Evolutionary conservation across 2,113 vertebrate genomes (phyloP).

Genomic region (Solea solea): DNA sequence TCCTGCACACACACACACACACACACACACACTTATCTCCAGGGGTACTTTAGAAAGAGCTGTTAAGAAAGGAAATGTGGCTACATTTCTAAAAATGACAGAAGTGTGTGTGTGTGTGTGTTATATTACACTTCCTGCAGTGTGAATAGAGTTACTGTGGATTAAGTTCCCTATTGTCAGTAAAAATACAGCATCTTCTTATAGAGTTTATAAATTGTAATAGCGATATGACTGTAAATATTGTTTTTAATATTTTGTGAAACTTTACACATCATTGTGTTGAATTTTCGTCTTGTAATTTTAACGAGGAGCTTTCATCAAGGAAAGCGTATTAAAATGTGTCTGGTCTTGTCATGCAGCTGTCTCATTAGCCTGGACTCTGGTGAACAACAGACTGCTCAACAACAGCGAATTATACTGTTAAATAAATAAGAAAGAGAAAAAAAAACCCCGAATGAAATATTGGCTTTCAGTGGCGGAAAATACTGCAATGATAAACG

Average conservation of each 20-base stretch:
- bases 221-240: too few species aligned
- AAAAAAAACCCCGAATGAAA: background rate
- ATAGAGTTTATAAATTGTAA: too few species aligned
- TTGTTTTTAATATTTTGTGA: too few species aligned
- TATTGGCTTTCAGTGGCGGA: background rate
- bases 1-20: background rate
- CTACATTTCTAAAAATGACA: background rate
- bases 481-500: background rate
- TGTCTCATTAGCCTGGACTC: background rate
- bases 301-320: background rate
- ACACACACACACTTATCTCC: background rate
- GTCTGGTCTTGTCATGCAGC: background rate
- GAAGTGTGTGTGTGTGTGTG: too few species aligned
- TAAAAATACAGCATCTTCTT: too few species aligned
- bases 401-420: conserved; percentile 1
- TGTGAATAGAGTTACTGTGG: background rate
- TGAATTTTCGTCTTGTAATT: too few species aligned
- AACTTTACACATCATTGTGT: too few species aligned
- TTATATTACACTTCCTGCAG: background rate
- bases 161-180: too few species aligned
- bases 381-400: background rate
- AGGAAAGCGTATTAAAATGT: background rate
- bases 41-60: background rate
- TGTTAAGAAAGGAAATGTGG: background rate
- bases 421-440: background rate